A percentile compares a stretch with the other conserved stretches of the same genome.
These are phyloP conservation scores for Mionectes olivaceus DNA, from an alignment of 2,797 vertebrate species.

Conservation along the genomic window DNA sequence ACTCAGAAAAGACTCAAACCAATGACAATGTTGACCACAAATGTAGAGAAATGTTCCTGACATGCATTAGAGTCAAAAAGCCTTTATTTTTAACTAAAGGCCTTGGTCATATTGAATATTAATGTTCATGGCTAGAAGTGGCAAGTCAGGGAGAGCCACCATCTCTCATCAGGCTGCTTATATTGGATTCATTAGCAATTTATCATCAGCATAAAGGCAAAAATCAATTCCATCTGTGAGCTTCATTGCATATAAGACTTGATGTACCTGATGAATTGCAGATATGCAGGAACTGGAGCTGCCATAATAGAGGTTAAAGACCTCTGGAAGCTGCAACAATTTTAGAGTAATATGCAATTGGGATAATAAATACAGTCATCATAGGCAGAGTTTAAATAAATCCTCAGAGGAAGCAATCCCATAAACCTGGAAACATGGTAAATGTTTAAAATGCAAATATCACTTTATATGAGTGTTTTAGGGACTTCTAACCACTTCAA, in stretches of 20 bases:
- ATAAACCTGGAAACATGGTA: neutral
- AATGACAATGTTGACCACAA: neutral
- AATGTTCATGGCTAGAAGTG: neutral
- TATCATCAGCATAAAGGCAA: conserved; percentile 23
- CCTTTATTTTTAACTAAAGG: conserved; percentile 46
- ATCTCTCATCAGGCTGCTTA: conserved; percentile 27
- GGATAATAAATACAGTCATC: neutral
- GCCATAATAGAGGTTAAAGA: neutral
- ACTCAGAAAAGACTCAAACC: neutral
- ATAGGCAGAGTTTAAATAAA: neutral
- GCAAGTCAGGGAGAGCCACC: neutral
- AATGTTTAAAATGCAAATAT: neutral
- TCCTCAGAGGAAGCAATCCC: neutral
- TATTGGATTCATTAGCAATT: conserved; percentile 45
- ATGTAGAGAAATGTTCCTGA: neutral
- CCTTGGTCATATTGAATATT: neutral
- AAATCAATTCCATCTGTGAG: conserved; percentile 11
- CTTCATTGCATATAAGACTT: neutral
- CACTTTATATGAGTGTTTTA: neutral
- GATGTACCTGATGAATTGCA: neutral
- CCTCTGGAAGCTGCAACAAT: neutral
- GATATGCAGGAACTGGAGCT: neutral
- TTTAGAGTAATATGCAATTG: neutral
- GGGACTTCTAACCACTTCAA: neutral
- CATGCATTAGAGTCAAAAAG: conserved; percentile 4